phyloP scores from a whole-genome alignment of 2,113 vertebrate species.

The Tichodroma muraria region DNA sequence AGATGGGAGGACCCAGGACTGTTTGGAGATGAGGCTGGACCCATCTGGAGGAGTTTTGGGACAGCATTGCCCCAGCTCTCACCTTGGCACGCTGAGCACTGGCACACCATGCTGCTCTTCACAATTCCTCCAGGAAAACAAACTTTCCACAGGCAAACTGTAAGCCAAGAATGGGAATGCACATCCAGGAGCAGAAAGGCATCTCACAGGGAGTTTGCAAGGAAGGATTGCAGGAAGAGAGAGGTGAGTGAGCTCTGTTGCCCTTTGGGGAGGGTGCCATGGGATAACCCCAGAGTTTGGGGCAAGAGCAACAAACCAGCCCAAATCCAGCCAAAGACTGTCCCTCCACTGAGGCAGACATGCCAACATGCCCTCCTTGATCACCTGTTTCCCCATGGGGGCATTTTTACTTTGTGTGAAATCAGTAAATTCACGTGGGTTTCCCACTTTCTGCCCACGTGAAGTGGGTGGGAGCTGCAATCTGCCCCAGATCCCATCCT shows the following conservation, averaged over 20 bases:
- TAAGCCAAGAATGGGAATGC: not conserved
- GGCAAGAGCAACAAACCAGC: not conserved
- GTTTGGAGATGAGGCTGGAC: not conserved
- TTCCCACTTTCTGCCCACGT: accelerated
- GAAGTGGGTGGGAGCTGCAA: not conserved
- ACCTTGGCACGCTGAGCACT: accelerated
- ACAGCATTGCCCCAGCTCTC: not conserved
- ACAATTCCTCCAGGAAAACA: not conserved
- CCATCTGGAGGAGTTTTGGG: not conserved
- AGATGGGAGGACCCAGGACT: too few relatives aligned
- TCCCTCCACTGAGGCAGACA: not conserved
- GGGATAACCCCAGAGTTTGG: not conserved
- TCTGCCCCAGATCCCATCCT: not conserved
- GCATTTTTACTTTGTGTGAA: not conserved
- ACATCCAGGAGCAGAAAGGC: not conserved
- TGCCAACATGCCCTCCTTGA: accelerated
- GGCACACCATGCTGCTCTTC: accelerated
- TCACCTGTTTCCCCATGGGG: too few relatives aligned
- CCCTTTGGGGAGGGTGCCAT: accelerated
- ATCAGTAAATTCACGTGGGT: not conserved
- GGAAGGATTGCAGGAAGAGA: not conserved
- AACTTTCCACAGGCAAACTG: not conserved
- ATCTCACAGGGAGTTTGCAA: not conserved
- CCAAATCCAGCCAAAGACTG: not conserved
- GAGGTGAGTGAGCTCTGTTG: not conserved